Base-by-base conservation (phyloP, 2,797 vertebrate species). In the Corythornis leucogaster region DNA sequence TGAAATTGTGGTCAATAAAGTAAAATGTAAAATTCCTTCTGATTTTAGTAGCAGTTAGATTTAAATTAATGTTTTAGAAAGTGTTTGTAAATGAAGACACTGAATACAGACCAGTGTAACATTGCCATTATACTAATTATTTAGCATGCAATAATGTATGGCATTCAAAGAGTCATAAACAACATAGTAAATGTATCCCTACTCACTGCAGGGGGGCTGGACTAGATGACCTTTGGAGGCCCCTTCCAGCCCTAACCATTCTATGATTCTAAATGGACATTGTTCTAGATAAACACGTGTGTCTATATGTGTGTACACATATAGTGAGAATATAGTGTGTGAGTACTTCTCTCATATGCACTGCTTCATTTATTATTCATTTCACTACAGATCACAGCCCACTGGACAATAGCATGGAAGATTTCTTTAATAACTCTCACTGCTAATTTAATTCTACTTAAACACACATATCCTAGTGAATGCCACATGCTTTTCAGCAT, bases 391-490 rank as follows among this genome's bases (percentile, higher is more conserved):
- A 97, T 92, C 97, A 97, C 97, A 97, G 95, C 97, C 96, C 97
- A 94, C 93, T 96, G 96, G 97, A 97, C 96, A 98, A 96, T 95
- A 96, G 92, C 92, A 98, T 94, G 96, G 97, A 96, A 98, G 97
- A 97, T 97, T 98, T 97, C 97, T 98, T 98, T 98, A 98, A 98
- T 98, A 98, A 98, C 97, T 97, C 97, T 97, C 96, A 97, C 95
- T 96, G 97, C 97, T 98, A 98, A 98, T 98, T 98, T 98, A 98
- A 98, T 98, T 98, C 98, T 98, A 97, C 97, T 98, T 98, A 98
- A 98, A 98, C 98, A 98, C 97, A 98, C 98, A 98, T 97, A 98
- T 97, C 97, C 97, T 95, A 93, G 94, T 96, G 96, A 96, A 97
- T 97, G 97, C 97, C 97, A 98, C 98, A 98, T 98, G 98, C 97